Base-by-base conservation (phyloP, 2,888 invertebrate species). In the Metalampra italica region DNA sequence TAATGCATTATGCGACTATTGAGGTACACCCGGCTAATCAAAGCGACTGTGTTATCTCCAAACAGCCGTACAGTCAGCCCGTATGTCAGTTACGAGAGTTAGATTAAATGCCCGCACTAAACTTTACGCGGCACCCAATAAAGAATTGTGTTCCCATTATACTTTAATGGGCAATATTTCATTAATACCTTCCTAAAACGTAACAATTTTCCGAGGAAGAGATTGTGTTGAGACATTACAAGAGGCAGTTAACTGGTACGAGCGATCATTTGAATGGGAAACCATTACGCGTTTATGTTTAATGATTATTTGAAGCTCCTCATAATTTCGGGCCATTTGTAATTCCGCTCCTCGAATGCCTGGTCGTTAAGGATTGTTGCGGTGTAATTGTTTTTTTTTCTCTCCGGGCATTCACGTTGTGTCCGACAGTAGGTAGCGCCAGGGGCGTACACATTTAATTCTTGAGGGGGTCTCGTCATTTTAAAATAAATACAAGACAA, bases 261-360 rank as follows among this genome's bases (percentile, higher is more conserved):
- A 77, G 80, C 83, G 71, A 83, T 85, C 82, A 82, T 78, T 81
- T 73, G 72, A 78, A 86, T 81, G 80, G 81, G 82, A 78, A 81
- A 79, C 82, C 82, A 79, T 86, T 86, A 79, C 73, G 72, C 78
- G 79, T 83, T 87, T 84, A 84, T 82, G 81, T 83, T 82, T 85
- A 84, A 86, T 84, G 82, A 79, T 85, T 82, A 82, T 85, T 85
- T 82, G 77, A 81, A 84, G 77, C 77, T 75, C 65, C 76, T 77
- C 79, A 78, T 86, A 84, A 86, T 82, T 81, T 78, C 75, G 68
- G 66, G 67, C 73, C 77, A 75, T 82, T 83, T 69, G 76, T 79
- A 77, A 80, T 82, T 72, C 69, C 63, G 62, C 54, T 62, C 56
- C 63, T 64, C 59, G 60, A 74, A 74, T 70, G 74, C 68, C 72